Conservation (phyloP, 1,140 invertebrate species). For the Tetragnatha versicolor region DNA sequence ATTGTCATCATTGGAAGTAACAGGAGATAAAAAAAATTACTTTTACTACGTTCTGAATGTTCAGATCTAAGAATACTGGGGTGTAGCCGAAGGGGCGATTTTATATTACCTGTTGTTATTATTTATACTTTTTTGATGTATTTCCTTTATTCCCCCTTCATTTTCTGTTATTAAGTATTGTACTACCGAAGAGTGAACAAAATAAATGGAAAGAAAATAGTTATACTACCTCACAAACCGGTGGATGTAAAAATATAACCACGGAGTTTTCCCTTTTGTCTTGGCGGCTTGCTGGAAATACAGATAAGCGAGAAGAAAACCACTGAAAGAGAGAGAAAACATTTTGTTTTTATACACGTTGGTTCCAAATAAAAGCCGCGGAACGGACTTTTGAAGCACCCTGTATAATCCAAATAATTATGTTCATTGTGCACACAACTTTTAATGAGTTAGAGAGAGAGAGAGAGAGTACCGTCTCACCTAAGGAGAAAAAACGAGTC, state of each 20-base stretch:
- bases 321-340: neutral
- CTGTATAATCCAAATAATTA: no score
- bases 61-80: no score
- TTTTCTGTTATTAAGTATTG: no score
- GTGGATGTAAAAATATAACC: slow-evolving; percentile 20
- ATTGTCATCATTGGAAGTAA: neutral
- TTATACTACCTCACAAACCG: slow-evolving; percentile 9
- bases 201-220: no score
- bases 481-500: slow-evolving; percentile 19
- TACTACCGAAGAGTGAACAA: no score
- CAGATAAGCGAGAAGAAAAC: slow-evolving; percentile 9
- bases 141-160: no score
- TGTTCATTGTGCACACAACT: neutral
- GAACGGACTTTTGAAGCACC: no score
- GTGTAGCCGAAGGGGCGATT: no score
- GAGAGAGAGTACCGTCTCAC: neutral
- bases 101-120: no score
- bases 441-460: neutral
- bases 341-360: no score
- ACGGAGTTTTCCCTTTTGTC: neutral
- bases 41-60: neutral
- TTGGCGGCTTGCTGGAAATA: neutral
- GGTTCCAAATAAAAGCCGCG: no score
- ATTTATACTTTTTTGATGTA: no score
- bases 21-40: neutral